Conservation (phyloP, 1,140 invertebrate species). For the Littorina saxatilis region DNA sequence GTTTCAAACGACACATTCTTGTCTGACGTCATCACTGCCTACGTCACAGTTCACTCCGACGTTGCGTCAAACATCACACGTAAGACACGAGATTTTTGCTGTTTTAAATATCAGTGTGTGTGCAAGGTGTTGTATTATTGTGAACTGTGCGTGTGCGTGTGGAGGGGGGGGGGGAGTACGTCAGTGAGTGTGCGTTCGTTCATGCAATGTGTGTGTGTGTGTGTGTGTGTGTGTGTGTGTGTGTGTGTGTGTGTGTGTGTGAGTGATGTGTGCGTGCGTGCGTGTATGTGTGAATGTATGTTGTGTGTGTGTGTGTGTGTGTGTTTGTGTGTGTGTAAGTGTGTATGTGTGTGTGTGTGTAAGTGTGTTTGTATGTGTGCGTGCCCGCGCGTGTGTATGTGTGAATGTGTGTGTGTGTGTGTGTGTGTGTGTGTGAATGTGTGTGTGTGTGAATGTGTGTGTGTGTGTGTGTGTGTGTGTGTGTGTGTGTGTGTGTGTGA, state of each 20-base stretch:
- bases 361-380: too few species aligned
- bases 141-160: not conserved
- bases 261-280: too few species aligned
- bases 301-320: too few species aligned
- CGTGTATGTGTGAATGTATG: too few species aligned
- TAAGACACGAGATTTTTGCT: not conserved
- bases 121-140: not conserved
- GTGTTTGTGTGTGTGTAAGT: too few species aligned
- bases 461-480: slow-evolving; percentile 2
- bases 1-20: not conserved
- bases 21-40: not conserved
- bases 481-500: too few species aligned
- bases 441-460: not conserved
- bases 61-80: not conserved
- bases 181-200: too few species aligned
- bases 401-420: not conserved
- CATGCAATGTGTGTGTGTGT: too few species aligned
- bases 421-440: not conserved
- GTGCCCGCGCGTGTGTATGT: too few species aligned
- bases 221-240: not conserved
- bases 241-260: not conserved
- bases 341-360: too few species aligned
- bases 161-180: not conserved
- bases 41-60: slow-evolving; percentile 11
- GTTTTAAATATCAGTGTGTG: not conserved